phyloP scores from a whole-genome alignment of 1,140 invertebrate species.

The Ceratitis capitata region DNA sequence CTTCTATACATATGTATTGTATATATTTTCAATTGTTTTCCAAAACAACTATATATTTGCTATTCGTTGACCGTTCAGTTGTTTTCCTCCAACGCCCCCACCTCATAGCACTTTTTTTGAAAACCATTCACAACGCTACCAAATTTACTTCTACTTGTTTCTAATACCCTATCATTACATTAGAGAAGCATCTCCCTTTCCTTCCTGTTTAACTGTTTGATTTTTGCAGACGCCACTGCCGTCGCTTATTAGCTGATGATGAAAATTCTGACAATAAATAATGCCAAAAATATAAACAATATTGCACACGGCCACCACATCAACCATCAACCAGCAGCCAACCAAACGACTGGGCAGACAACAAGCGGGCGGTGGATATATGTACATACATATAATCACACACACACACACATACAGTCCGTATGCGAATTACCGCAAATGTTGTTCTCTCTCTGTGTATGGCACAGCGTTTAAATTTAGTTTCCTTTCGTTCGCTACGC shows the following conservation, averaged over 20 bases:
- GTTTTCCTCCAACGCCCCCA: not conserved
- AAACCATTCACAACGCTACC: not conserved
- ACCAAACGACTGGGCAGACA: not conserved
- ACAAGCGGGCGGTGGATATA: not conserved
- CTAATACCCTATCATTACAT: not conserved
- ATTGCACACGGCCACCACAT: conserved; percentile 65
- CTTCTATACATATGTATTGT: too few species aligned
- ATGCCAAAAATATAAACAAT: conserved; percentile 60
- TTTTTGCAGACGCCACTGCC: conserved; percentile 39
- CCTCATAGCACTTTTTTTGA: not conserved
- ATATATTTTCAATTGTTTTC: too few species aligned
- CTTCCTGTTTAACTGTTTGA: conserved; percentile 9
- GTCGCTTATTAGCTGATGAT: conserved; percentile 45
- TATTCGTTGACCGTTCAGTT: not conserved
- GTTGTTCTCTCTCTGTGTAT: too few species aligned
- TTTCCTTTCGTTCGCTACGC: conserved; percentile 19
- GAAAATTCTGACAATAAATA: conserved; percentile 45
- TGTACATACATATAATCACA: too few species aligned
- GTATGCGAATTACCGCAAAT: not conserved
- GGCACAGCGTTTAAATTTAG: conserved; percentile 30
- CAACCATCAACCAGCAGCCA: conserved; percentile 46
- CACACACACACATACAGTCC: not conserved
- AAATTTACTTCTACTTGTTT: not conserved
- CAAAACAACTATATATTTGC: too few species aligned
- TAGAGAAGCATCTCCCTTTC: not conserved